These are phyloP conservation scores for Silurus asotus DNA, from an alignment of 2,113 vertebrate genomes.

Conservation along the genomic window DNA sequence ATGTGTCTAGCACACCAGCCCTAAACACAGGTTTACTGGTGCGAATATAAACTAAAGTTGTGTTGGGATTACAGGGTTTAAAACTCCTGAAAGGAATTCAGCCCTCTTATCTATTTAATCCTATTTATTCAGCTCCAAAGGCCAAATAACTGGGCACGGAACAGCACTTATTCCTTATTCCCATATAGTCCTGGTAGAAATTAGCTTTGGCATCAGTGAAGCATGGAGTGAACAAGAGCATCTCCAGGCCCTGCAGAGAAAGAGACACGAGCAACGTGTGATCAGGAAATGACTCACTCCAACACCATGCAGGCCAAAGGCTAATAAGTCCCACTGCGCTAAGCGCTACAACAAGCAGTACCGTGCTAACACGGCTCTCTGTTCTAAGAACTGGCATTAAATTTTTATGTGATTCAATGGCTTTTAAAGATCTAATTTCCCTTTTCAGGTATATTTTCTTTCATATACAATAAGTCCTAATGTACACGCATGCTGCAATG, in stretches of 20 bases:
- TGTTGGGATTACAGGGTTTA: background rate
- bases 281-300: constrained; percentile 45
- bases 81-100: background rate
- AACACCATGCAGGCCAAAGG: constrained; percentile 39
- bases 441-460: background rate
- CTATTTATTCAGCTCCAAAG: constrained; percentile 25
- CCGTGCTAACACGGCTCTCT: background rate
- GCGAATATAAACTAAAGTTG: background rate
- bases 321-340: constrained; percentile 38
- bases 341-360: constrained; percentile 12
- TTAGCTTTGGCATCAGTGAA: constrained; percentile 25
- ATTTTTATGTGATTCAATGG: background rate
- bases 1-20: background rate
- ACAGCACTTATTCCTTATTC: background rate
- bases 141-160: background rate
- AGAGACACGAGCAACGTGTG: constrained; percentile 31
- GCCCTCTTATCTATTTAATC: constrained; percentile 21
- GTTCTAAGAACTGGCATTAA: background rate
- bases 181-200: background rate
- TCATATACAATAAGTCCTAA: background rate
- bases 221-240: constrained; percentile 2
- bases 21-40: background rate
- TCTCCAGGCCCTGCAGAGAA: constrained; percentile 28
- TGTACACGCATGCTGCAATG: background rate
- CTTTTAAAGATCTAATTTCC: background rate